These are phyloP conservation scores for Cydia fagiglandana DNA, from an alignment of 1,140 invertebrate genomes.

Conservation along the genomic window DNA sequence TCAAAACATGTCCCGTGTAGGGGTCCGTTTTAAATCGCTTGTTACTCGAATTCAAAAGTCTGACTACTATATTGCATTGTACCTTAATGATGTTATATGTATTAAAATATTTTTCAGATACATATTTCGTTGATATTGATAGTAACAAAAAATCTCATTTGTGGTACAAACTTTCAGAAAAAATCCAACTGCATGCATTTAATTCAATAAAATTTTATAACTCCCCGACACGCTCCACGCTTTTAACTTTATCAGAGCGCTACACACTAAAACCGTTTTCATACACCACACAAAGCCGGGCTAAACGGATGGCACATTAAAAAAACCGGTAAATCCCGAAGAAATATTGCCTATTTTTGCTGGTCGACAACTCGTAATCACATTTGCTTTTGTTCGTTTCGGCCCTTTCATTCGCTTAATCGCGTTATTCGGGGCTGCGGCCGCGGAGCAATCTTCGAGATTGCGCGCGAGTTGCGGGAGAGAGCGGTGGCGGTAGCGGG, in stretches of 20 bases:
- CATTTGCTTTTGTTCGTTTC: conserved; percentile 75
- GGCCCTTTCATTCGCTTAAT: conserved; percentile 76
- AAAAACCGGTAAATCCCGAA: conserved; percentile 50
- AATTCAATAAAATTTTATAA: background rate
- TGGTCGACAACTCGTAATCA: conserved; percentile 73
- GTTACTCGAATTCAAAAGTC: too few species aligned
- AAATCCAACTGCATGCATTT: background rate
- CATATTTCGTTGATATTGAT: too few species aligned
- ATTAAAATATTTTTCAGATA: too few species aligned
- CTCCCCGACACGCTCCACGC: background rate
- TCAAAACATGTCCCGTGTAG: too few species aligned
- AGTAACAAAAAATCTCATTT: too few species aligned
- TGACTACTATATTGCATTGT: too few species aligned
- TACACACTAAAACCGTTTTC: background rate
- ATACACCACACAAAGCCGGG: background rate
- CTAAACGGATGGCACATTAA: conserved; percentile 40
- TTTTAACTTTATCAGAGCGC: background rate
- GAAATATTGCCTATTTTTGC: conserved; percentile 77
- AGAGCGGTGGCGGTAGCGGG: conserved; percentile 9
- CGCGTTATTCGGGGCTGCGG: conserved; percentile 72
- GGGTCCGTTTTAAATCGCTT: too few species aligned
- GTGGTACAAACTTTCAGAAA: too few species aligned
- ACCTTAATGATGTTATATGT: too few species aligned
- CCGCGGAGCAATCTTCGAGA: conserved; percentile 47
- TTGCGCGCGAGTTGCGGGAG: conserved; percentile 36